A percentile compares a stretch with the other conserved stretches of the same genome.
phyloP scores from a whole-genome alignment of 2,888 invertebrate species.

The Ectropis crepuscularia region DNA sequence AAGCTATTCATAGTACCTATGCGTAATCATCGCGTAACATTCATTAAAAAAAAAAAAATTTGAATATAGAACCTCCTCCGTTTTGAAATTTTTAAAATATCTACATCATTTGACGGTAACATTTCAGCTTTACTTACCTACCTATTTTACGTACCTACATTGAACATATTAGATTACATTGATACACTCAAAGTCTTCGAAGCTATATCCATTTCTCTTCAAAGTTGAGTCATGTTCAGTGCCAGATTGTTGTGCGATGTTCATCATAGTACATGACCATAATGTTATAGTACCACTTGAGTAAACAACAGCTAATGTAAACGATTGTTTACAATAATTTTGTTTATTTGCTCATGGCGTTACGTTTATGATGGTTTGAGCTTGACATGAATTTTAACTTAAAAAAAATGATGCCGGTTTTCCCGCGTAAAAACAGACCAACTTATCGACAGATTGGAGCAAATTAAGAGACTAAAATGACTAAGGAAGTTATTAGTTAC shows the following conservation, averaged over 20 bases:
- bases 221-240: not conserved
- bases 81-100: too few relatives aligned
- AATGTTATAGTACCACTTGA: not conserved
- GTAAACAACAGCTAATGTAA: constrained; percentile 21
- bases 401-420: constrained; percentile 58
- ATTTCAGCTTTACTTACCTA: too few relatives aligned
- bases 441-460: not conserved
- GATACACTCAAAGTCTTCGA: too few relatives aligned
- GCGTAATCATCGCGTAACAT: too few relatives aligned
- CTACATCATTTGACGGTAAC: too few relatives aligned
- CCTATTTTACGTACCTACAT: too few relatives aligned
- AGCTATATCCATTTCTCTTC: too few relatives aligned
- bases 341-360: constrained; percentile 48
- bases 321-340: constrained; percentile 29
- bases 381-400: constrained; percentile 55
- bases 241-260: not conserved
- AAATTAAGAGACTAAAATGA: not conserved
- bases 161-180: too few relatives aligned
- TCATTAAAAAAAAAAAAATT: too few relatives aligned
- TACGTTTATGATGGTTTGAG: constrained; percentile 36
- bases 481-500: not conserved
- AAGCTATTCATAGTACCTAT: too few relatives aligned
- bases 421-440: constrained; percentile 58
- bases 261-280: not conserved
- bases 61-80: too few relatives aligned